Evolutionary conservation across 2,113 vertebrate genomes (phyloP).

Genomic region (Pitta sordida): DNA sequence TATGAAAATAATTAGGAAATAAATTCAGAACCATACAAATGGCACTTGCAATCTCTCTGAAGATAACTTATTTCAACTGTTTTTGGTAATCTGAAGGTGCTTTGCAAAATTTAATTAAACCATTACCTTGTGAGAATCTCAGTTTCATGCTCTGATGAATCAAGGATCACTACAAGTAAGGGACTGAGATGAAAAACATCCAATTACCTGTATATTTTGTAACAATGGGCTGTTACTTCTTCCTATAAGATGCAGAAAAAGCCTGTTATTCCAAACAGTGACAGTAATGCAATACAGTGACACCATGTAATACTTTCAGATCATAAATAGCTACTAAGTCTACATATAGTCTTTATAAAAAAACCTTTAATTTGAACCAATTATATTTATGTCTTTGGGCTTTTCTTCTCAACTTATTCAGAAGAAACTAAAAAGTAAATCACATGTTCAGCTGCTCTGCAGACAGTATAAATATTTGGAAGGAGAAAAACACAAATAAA

Average conservation of each 20-base stretch:
- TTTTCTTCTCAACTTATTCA: neutral
- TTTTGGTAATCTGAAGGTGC: neutral
- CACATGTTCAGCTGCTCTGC: neutral
- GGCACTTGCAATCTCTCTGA: neutral
- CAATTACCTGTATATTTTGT: neutral
- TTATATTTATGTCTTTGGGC: neutral
- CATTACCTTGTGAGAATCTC: neutral
- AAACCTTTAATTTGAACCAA: neutral
- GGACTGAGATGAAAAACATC: neutral
- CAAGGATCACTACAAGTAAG: neutral
- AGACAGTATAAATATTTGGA: neutral
- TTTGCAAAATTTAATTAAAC: neutral
- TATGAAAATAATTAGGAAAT: neutral
- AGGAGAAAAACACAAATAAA: neutral
- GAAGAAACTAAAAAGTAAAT: neutral
- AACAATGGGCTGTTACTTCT: neutral
- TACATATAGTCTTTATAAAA: neutral
- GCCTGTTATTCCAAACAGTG: neutral
- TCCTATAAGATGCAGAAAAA: neutral
- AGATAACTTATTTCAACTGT: neutral
- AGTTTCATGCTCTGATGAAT: neutral
- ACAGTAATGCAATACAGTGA: neutral
- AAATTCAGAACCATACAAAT: neutral
- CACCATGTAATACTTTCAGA: neutral
- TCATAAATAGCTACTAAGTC: neutral